These are phyloP conservation scores for Eretmochelys imbricata DNA, from an alignment of 2,113 vertebrate genomes.

Conservation along the genomic window DNA sequence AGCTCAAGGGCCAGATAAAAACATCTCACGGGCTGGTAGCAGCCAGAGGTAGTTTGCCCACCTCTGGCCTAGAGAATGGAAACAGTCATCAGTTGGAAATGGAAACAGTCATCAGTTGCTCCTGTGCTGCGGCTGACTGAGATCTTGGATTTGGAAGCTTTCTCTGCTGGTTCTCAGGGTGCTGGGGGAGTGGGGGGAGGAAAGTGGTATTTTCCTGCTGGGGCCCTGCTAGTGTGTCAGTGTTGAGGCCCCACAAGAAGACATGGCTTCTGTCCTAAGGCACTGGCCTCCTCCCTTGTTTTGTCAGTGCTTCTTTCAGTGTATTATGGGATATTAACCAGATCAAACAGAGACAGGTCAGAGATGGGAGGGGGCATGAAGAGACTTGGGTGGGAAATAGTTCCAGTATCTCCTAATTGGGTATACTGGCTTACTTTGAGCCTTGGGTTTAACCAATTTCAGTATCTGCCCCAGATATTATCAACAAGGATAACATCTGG, in stretches of 20 bases:
- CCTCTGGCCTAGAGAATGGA: too few relatives aligned
- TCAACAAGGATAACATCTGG: not conserved
- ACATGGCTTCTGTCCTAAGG: not conserved
- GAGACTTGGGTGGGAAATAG: not conserved
- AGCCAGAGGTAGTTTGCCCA: too few relatives aligned
- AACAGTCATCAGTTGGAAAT: too few relatives aligned
- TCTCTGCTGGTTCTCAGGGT: not conserved
- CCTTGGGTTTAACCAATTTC: not conserved
- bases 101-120: not conserved
- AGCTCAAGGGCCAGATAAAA: too few relatives aligned
- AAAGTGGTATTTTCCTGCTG: not conserved
- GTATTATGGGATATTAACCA: not conserved
- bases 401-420: not conserved
- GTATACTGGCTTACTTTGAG: not conserved
- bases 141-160: not conserved
- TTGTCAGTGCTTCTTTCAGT: not conserved
- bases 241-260: not conserved
- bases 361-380: not conserved
- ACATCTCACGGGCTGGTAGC: too few relatives aligned
- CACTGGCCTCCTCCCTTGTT: not conserved
- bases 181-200: not conserved
- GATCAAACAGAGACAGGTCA: not conserved
- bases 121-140: not conserved
- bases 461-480: not conserved
- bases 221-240: not conserved